Conservation (phyloP, 1,140 invertebrate species). For the Sogatella furcifera region DNA sequence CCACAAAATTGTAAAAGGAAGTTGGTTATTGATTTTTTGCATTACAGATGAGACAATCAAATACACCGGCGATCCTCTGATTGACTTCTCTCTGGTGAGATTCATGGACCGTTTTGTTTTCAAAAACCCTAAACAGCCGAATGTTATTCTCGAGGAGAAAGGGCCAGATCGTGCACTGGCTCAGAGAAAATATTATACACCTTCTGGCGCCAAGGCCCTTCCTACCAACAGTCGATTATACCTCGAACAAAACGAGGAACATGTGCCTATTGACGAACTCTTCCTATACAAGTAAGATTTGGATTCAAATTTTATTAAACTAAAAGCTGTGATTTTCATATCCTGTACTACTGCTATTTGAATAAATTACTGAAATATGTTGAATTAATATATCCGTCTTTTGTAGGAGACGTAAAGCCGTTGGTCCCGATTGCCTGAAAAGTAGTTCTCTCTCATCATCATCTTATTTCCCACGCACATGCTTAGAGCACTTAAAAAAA, state of each 20-base stretch:
- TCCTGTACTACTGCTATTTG: too few relatives aligned
- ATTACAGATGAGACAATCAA: conserved; percentile 53
- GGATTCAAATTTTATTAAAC: too few relatives aligned
- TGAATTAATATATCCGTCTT: too few relatives aligned
- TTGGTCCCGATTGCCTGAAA: too few relatives aligned
- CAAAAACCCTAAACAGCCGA: conserved; percentile 82
- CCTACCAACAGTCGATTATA: conserved; percentile 57
- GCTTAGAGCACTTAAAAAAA: too few relatives aligned
- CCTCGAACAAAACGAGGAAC: conserved; percentile 49
- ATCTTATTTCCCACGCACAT: too few relatives aligned
- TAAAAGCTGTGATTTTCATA: too few relatives aligned
- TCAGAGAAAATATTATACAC: conserved; percentile 46
- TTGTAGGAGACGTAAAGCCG: too few relatives aligned
- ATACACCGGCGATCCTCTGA: conserved; percentile 84
- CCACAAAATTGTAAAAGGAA: too few relatives aligned
- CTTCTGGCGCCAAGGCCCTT: conserved; percentile 46
- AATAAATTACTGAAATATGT: too few relatives aligned
- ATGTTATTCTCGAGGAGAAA: conserved; percentile 29
- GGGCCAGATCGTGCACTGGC: conserved; percentile 41
- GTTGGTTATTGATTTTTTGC: neutral
- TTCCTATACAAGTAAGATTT: conserved; percentile 59
- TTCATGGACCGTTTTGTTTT: conserved; percentile 93
- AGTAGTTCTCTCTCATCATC: too few relatives aligned
- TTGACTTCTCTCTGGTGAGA: conserved; percentile 79
- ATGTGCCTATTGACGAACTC: conserved; percentile 70